Evolutionary conservation across 2,113 vertebrate species (phyloP).

Genomic region (Gracilinanus agilis): DNA sequence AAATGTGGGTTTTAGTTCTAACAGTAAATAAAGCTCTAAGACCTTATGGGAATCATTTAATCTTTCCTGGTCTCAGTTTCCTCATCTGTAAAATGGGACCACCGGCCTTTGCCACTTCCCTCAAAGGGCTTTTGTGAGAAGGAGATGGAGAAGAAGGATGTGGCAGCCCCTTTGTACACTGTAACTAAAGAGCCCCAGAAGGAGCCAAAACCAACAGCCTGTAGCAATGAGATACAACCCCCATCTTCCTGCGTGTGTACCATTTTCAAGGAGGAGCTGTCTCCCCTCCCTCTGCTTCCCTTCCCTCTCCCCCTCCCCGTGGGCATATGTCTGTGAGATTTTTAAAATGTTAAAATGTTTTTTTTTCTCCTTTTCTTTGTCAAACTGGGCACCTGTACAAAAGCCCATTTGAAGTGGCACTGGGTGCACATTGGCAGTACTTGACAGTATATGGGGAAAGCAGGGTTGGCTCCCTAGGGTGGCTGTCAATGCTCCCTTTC

Average conservation of each 20-base stretch:
- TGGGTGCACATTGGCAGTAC: not conserved
- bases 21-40: not conserved
- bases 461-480: not conserved
- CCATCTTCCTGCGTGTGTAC: not conserved
- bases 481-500: not conserved
- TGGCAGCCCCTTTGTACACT: not conserved
- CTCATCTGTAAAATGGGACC: not conserved
- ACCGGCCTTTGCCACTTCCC: not conserved
- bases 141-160: not conserved
- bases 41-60: not conserved
- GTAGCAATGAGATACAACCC: not conserved
- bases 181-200: not conserved
- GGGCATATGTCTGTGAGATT: not conserved
- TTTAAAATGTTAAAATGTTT: not conserved
- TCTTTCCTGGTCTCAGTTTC: not conserved
- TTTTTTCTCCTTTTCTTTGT: not conserved
- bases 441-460: not conserved
- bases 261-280: not conserved
- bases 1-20: not conserved
- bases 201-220: not conserved
- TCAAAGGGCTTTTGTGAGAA: not conserved
- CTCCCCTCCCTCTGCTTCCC: constrained; percentile 1
- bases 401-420: not conserved
- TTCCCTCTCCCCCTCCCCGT: not conserved
- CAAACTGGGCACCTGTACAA: not conserved